Base-by-base conservation (phyloP, 2,113 vertebrate species). In the Myrmophylax atrothorax region DNA sequence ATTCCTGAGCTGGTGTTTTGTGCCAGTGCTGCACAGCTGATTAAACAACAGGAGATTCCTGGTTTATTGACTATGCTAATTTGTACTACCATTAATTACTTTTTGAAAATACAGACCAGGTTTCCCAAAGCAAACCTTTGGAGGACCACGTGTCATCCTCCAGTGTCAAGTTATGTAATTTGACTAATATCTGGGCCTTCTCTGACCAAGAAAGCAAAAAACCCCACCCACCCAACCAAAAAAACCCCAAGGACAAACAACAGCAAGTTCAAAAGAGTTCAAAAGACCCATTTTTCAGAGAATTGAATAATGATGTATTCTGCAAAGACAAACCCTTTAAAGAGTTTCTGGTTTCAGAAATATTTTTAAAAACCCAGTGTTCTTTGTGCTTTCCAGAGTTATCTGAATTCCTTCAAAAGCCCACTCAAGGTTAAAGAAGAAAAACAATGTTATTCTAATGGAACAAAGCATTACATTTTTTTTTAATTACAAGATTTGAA, bases 351-450 rank as follows among this genome's bases (percentile, higher is more conserved):
- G 79, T 88, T 95, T 90, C 79, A 94, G 85, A 96, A 95, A 84
- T 63, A 84, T 81, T 95, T 94, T 14, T 0, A 10, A 87, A 85
- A 92, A 17, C 9, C 23, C 58, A 76, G 19, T 22, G 59, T 73
- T 90, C 35, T 68, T 77, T 19, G 70, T 93, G 90, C 92, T 97
- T 96, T 95, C 88, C 92, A 96, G 79, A 94, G 68, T 90, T 90
- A 94, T 84, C 83, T 42, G 55, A 93, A 94, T 92, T 94, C 90
- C 68, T 94, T 92, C 80, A 93, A 93, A 95, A 93, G 69, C 79
- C 64, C 56, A 90, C 72, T 94, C 63, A 88, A 90, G 94, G 92
- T 74, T 88, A 74, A 90, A 86, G 68, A 86, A 92, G 37, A 87
- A 94, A 94, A 94, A 62, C 59, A 77, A 80, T 47, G 38, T 89